phyloP scores from a whole-genome alignment of 2,888 invertebrate species.

The Tenthredo notha region DNA sequence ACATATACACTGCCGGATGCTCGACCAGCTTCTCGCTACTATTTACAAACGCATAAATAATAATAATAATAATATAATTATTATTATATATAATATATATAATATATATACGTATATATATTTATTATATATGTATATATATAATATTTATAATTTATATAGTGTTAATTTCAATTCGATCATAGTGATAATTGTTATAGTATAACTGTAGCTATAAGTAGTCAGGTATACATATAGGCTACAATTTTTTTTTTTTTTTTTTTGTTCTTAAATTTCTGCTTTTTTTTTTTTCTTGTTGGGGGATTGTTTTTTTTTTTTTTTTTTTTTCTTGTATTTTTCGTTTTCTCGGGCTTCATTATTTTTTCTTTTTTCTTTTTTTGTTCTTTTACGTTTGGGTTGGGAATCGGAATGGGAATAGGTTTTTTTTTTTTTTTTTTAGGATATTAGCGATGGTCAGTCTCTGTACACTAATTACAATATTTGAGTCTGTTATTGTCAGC shows the following conservation, averaged over 20 bases:
- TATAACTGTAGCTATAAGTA: conserved; percentile 64
- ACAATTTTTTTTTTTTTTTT: conserved; percentile 48
- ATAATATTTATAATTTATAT: conserved; percentile 59
- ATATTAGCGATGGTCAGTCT: conserved; percentile 53
- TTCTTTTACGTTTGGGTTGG: conserved; percentile 33
- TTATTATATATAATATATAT: conserved; percentile 57
- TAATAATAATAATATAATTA: conserved; percentile 73
- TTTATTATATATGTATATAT: conserved; percentile 32
- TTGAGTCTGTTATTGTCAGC: conserved; percentile 74
- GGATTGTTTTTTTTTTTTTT: conserved; percentile 8
- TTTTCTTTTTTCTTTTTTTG: conserved; percentile 9
- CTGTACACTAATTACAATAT: conserved; percentile 78
- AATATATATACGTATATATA: conserved; percentile 57
- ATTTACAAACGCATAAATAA: conserved; percentile 79
- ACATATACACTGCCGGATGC: conserved; percentile 75
- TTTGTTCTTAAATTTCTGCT: neutral
- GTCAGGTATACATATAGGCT: conserved; percentile 54
- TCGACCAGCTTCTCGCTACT: conserved; percentile 71
- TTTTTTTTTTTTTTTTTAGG: conserved; percentile 36
- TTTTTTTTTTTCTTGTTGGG: conserved; percentile 16
- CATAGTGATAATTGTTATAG: conserved; percentile 45
- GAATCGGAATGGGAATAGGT: neutral
- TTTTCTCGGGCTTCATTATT: neutral
- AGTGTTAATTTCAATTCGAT: conserved; percentile 56
- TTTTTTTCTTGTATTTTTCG: neutral